Evolutionary conservation across 2,113 vertebrate species (phyloP).

Genomic region (Nothobranchius kuhntae): DNA sequence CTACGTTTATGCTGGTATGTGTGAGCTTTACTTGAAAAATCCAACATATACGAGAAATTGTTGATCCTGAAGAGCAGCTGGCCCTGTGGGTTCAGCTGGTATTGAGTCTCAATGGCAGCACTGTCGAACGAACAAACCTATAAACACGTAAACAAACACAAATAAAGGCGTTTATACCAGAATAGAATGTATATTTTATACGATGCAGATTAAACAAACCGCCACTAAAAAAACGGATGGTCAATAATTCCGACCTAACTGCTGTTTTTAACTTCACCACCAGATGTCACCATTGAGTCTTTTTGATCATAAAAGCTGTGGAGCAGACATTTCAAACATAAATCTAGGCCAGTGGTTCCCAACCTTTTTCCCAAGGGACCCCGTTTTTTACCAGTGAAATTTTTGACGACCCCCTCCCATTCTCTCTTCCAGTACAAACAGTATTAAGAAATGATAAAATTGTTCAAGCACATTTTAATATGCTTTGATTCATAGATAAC

Average conservation of each 20-base stretch:
- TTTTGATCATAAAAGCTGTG: neutral
- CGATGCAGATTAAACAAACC: neutral
- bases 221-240: neutral
- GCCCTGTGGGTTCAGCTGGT: conserved; percentile 56
- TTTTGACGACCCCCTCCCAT: too few relatives aligned
- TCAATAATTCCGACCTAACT: neutral
- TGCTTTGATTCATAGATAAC: too few relatives aligned
- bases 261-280: neutral
- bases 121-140: conserved; percentile 65
- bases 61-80: conserved; percentile 42
- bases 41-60: conserved; percentile 42
- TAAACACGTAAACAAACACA: neutral
- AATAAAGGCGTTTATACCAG: neutral
- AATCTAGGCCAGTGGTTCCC: too few relatives aligned
- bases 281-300: neutral
- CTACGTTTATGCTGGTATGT: neutral
- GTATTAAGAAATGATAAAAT: too few relatives aligned
- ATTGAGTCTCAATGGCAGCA: conserved; percentile 57
- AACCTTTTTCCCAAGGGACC: too few relatives aligned
- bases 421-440: too few relatives aligned
- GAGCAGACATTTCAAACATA: too few relatives aligned
- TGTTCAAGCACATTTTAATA: too few relatives aligned
- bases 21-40: conserved; percentile 56
- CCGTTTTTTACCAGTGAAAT: too few relatives aligned
- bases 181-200: neutral